A percentile compares a stretch with the other conserved stretches of the same genome.
phyloP scores from a whole-genome alignment of 2,888 invertebrate genomes.

The Slavum lentiscoides region DNA sequence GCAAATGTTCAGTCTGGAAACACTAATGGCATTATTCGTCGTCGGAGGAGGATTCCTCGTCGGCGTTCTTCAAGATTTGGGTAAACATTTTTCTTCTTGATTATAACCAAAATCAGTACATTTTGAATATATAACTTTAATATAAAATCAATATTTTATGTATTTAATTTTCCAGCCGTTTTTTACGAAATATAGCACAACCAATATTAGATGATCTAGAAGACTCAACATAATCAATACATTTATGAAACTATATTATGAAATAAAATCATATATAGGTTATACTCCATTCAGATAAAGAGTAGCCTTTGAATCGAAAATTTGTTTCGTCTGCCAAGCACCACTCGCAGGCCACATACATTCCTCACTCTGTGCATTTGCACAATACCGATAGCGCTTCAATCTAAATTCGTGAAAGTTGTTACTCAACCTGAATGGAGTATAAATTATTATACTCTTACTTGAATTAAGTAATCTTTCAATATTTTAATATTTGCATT shows the following conservation, averaged over 20 bases:
- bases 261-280: constrained; percentile 20
- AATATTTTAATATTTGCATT: constrained; percentile 32
- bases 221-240: constrained; percentile 24
- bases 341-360: too few relatives aligned
- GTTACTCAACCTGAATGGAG: too few relatives aligned
- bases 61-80: constrained; percentile 25
- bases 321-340: too few relatives aligned
- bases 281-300: neutral
- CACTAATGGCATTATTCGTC: constrained; percentile 37
- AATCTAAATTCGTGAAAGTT: too few relatives aligned
- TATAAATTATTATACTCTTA: constrained; percentile 5
- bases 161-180: constrained; percentile 22
- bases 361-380: too few relatives aligned
- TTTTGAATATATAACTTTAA: too few relatives aligned
- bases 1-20: constrained; percentile 35
- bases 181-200: constrained; percentile 36
- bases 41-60: neutral
- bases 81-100: neutral
- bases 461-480: constrained; percentile 28
- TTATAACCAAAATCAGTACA: too few relatives aligned
- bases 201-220: constrained; percentile 24
- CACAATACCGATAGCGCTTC: too few relatives aligned
- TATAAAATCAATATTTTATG: too few relatives aligned
- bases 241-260: constrained; percentile 8
- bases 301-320: too few relatives aligned